Evolutionary conservation across 2,888 invertebrate species (phyloP).

Genomic region (Thymelicus lineola): DNA sequence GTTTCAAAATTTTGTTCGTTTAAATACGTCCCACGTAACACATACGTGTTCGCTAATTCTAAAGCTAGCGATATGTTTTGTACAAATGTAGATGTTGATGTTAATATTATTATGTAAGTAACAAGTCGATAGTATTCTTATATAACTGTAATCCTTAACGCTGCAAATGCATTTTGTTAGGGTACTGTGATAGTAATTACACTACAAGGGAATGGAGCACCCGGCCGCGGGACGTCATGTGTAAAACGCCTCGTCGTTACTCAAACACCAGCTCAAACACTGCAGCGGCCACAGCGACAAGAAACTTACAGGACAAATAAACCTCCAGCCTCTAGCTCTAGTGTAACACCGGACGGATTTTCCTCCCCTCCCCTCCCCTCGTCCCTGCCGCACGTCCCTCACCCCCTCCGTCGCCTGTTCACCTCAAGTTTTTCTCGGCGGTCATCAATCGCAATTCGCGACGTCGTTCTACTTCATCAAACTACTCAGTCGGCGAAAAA

Average conservation of each 20-base stretch:
- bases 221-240: neutral
- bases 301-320: slow-evolving; percentile 10
- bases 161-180: no score
- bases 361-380: neutral
- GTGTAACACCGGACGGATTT: neutral
- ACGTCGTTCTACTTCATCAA: slow-evolving; percentile 33
- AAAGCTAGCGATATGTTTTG: no score
- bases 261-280: neutral
- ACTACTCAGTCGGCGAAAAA: slow-evolving; percentile 32
- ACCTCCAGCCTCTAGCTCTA: neutral
- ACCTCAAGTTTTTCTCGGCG: neutral
- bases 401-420: neutral
- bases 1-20: no score
- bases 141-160: no score
- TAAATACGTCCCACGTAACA: no score
- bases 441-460: slow-evolving; percentile 35
- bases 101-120: no score
- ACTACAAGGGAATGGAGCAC: no score
- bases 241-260: neutral
- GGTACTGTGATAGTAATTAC: no score
- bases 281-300: neutral
- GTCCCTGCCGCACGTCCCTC: neutral
- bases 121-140: no score
- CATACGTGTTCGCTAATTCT: no score
- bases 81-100: no score